Base-by-base conservation (phyloP, 2,113 vertebrate genomes). In the Python bivittatus region DNA sequence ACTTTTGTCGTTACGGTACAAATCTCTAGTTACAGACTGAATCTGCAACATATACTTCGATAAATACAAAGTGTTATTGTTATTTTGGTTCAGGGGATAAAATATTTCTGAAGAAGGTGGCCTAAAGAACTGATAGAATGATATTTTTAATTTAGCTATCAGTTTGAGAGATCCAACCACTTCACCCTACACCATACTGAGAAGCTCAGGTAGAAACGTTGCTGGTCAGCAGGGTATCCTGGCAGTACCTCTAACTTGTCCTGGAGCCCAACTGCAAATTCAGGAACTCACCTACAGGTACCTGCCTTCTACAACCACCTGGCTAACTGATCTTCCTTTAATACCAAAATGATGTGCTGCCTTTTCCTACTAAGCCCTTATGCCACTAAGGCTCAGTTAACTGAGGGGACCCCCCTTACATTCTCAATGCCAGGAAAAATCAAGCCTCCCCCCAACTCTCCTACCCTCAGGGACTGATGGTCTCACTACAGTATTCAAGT, bases 11-110 rank as follows among this genome's bases (percentile, higher is more conserved):
- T 6, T 79, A 83, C 27, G 27, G 57, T 90, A 93, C 93, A 5
- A 48, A 92, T 52, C 2, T n/a, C 48, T 33, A 58, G 52, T 94
- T 90, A 90, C 42, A 86, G 68, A 68, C 87, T 91, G 86, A 94
- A 89, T 0, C 5, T 0, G 4, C 48, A 88, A 84, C 33, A 79
- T 6, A 83, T 90, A 88, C 91, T 25, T 0, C 56, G 72, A 33
- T 27, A 38, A n/a, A 33, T 54, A 90, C 25, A 84, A 48, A 86
- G 68, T 38, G 20, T 86, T 86, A 86, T 68, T 87, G 48, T 61
- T 86, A 33, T 87, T 86, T 86, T 84, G 22, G 54, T 84, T 44
- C 38, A 29, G 22, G 42, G 44, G 48, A 61, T 85, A 54, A 86
- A 60, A 86, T 22, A 44, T 86, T 86, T 33, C 84, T 64, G 22